These are phyloP conservation scores for Plectrocnemia conspersa DNA, from an alignment of 1,140 invertebrate genomes.

Conservation along the genomic window DNA sequence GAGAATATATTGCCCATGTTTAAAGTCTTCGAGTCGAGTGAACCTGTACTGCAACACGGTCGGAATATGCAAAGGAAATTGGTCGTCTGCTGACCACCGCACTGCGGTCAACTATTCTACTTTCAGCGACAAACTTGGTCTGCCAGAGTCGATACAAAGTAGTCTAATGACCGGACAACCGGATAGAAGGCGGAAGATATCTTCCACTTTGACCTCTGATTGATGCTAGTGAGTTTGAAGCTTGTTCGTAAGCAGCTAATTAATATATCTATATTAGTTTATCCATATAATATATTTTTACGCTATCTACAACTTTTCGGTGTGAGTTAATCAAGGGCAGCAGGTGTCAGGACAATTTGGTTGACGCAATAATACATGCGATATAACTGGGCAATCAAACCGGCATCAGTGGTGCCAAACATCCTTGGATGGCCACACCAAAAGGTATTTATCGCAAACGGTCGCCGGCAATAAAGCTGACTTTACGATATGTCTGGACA, in stretches of 20 bases:
- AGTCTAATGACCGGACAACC: no score
- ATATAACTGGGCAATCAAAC: constrained; percentile 9
- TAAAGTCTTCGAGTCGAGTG: neutral
- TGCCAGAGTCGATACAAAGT: constrained; percentile 4
- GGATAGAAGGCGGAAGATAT: no score
- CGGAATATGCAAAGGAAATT: constrained; percentile 13
- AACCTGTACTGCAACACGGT: neutral
- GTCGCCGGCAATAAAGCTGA: constrained; percentile 11
- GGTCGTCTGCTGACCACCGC: constrained; percentile 1
- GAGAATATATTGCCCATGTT: constrained; percentile 1
- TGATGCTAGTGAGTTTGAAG: no score
- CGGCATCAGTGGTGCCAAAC: neutral
- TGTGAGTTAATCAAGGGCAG: constrained; percentile 3
- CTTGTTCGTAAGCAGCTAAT: no score
- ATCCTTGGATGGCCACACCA: neutral
- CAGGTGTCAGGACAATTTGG: neutral
- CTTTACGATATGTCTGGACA: constrained; percentile 15
- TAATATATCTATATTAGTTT: no score
- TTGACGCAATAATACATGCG: neutral
- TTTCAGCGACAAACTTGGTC: constrained; percentile 12
- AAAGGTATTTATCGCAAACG: constrained; percentile 4
- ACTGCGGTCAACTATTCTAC: constrained; percentile 9
- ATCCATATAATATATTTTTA: no score
- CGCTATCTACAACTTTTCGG: no score
- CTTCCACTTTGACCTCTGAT: no score